These are phyloP conservation scores for Nephrotoma guestfalica DNA, from an alignment of 2,888 invertebrate genomes.

Conservation along the genomic window DNA sequence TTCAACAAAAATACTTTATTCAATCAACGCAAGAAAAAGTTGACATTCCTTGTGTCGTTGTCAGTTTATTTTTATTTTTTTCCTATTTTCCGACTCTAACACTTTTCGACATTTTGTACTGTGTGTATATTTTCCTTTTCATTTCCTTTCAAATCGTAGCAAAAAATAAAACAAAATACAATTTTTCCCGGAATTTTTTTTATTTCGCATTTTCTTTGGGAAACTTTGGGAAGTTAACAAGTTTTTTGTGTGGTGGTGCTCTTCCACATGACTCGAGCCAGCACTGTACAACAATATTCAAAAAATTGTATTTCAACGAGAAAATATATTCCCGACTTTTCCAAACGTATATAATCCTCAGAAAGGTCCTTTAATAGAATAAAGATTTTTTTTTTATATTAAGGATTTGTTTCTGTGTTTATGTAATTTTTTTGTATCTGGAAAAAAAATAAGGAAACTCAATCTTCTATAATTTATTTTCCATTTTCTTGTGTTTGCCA, in stretches of 20 bases:
- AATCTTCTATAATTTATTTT: background rate
- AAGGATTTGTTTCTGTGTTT: background rate
- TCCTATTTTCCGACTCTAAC: background rate
- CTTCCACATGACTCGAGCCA: background rate
- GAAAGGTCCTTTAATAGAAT: background rate
- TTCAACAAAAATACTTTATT: background rate
- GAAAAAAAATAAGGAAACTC: background rate
- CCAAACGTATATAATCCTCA: background rate
- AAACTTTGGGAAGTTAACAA: background rate
- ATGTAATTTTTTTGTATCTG: background rate
- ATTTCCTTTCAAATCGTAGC: background rate
- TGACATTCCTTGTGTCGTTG: background rate
- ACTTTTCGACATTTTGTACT: background rate
- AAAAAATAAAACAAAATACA: background rate
- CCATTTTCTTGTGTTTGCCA: background rate
- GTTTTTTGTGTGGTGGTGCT: background rate
- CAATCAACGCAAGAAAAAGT: background rate
- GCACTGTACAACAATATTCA: background rate
- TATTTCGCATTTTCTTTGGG: background rate
- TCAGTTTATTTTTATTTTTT: background rate
- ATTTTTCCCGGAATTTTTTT: background rate
- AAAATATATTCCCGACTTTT: background rate
- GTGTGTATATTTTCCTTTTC: background rate
- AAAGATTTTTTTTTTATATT: background rate
- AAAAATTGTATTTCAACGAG: background rate